Evolutionary conservation across 2,797 vertebrate species (phyloP), one percentile per base, ranked within the genome.

Genomic region (Acridotheres tristis): DNA sequence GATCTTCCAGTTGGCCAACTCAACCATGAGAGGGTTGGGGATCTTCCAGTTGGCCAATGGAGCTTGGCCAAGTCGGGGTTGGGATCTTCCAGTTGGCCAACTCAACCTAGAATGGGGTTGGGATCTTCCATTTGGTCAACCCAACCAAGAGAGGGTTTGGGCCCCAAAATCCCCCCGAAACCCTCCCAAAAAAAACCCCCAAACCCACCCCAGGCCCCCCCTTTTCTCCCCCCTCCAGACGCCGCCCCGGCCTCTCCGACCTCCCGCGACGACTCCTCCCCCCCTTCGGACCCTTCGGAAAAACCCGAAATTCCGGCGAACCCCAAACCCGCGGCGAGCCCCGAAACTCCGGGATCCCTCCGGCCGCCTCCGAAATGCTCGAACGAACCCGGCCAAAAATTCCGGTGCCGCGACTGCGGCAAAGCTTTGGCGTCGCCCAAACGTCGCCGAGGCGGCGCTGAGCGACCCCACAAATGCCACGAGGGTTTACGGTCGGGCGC

Each of bases 401-500:
- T 43, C 0, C 69, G 79, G 0, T 95, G 96, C 79, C 90, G 69
- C 13, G 91, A 95, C 26, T 91, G 95, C 5, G 95, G 94, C 43
- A 93, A 93, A 25, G 32, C 88, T 0, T 14, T 68, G 82, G 63
- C 72, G 1, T 53, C 22, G 29, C 11, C 19, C 7, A 88, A 78
- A 19, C 83, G 84, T 6, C 74, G 48, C 4, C 50, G 13, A 3
- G 10, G 53, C 1, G 47, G 32, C 0, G 0, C 43, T 1, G 94
- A 91, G 1, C 88, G 95, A 3, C 66, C 90, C 30, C 96, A 96
- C 3, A 74, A 20, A 1, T 97, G 97, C 16, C 18, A 63, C 1
- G 96, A 96, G 1, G 25, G 96, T 19, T 97, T 97, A 5, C 66
- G 97, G 4, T 68, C 96, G 69, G 96, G 94, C 71, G 4, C 10